A percentile compares a stretch with the other conserved stretches of the same genome.
Conservation (phyloP, 2,888 invertebrate species). For the Parnassius smintheus region DNA sequence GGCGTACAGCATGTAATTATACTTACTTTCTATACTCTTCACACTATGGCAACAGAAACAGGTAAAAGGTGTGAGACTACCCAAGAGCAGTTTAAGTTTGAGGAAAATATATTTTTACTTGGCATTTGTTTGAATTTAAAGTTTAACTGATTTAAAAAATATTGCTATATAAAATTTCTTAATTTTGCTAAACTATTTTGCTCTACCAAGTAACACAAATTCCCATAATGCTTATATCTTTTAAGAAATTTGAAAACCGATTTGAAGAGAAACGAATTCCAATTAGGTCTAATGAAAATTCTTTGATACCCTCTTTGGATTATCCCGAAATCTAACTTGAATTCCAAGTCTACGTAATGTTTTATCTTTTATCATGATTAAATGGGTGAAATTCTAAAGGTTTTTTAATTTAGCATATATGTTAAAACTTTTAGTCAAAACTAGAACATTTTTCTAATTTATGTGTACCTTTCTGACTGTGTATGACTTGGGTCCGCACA, state of each 20-base stretch:
- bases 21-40: too few relatives aligned
- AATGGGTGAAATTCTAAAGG: background rate
- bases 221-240: slow-evolving; percentile 61
- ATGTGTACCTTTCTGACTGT: too few relatives aligned
- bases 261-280: slow-evolving; percentile 67
- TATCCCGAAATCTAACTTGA: slow-evolving; percentile 48
- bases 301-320: slow-evolving; percentile 51
- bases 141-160: too few relatives aligned
- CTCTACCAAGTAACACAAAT: slow-evolving; percentile 44
- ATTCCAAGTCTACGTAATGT: slow-evolving; percentile 34
- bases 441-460: too few relatives aligned
- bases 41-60: too few relatives aligned
- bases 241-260: slow-evolving; percentile 54
- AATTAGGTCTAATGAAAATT: slow-evolving; percentile 75
- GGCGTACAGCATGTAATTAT: too few relatives aligned
- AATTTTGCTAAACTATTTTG: background rate
- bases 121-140: too few relatives aligned
- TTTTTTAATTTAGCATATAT: background rate
- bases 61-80: too few relatives aligned
- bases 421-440: too few relatives aligned
- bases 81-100: too few relatives aligned
- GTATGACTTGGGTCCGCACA: too few relatives aligned
- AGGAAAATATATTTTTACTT: too few relatives aligned
- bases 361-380: slow-evolving; percentile 16
- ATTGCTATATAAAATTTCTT: background rate